phyloP scores from a whole-genome alignment of 1,140 invertebrate species.

The Sinella curviseta region DNA sequence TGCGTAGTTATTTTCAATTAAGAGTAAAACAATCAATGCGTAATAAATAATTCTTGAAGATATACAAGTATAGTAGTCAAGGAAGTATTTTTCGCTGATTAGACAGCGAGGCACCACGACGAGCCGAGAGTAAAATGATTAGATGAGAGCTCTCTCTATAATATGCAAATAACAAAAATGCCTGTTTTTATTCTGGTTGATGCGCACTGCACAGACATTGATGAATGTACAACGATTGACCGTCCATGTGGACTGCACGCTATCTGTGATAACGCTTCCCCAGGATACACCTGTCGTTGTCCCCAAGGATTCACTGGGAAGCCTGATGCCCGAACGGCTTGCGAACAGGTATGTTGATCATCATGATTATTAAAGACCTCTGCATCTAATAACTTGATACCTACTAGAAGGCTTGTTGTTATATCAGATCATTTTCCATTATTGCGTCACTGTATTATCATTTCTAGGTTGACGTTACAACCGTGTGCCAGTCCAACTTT shows the following conservation, averaged over 20 bases:
- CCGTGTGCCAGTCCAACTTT: conserved; percentile 81
- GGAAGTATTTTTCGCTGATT: not conserved
- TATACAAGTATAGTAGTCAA: too few relatives aligned
- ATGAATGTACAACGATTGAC: conserved; percentile 80
- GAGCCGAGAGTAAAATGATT: not conserved
- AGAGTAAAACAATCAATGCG: not conserved
- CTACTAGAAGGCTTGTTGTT: not conserved
- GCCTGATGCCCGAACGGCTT: conserved; percentile 76
- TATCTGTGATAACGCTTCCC: conserved; percentile 80
- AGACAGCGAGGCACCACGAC: not conserved
- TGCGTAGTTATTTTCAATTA: not conserved
- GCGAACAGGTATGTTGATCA: conserved; percentile 70
- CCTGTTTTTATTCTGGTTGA: too few relatives aligned
- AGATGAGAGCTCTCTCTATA: too few relatives aligned
- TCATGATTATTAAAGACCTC: not conserved
- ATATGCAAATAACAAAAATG: too few relatives aligned
- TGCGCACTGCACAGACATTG: conserved; percentile 70
- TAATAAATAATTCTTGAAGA: too few relatives aligned
- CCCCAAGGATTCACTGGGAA: conserved; percentile 83
- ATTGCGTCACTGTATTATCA: too few relatives aligned
- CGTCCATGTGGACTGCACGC: conserved; percentile 76
- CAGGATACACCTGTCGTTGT: conserved; percentile 84
- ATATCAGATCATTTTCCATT: too few relatives aligned
- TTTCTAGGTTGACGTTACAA: conserved; percentile 78
- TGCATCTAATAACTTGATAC: not conserved